Evolutionary conservation across 1,140 invertebrate species (phyloP).

Genomic region (Ceratoteleas bidentatus): DNA sequence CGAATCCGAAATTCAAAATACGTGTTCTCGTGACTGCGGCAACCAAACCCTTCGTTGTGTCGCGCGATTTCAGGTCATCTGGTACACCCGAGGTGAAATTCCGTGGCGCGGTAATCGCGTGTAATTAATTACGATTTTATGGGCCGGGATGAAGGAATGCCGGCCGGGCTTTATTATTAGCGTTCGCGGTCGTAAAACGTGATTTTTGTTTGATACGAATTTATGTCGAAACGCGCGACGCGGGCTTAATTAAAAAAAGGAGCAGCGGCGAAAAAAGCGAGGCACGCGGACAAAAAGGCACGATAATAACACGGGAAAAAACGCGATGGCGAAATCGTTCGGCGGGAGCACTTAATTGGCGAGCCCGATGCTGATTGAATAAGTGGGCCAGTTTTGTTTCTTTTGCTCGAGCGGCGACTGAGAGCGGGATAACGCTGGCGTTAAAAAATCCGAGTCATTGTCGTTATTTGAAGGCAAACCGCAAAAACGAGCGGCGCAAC

Average conservation of each 20-base stretch:
- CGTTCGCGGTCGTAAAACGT: slow-evolving; percentile 29
- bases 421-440: slow-evolving; percentile 1
- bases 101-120: slow-evolving; percentile 13
- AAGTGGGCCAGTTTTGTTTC: slow-evolving; percentile 49
- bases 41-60: too few species aligned
- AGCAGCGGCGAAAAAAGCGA: not conserved
- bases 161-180: slow-evolving; percentile 31
- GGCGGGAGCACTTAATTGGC: slow-evolving; percentile 48
- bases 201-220: slow-evolving; percentile 30
- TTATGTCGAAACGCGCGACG: slow-evolving; percentile 11
- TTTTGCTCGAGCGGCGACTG: slow-evolving; percentile 16
- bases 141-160: slow-evolving; percentile 23
- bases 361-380: slow-evolving; percentile 49
- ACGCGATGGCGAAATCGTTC: slow-evolving; percentile 20
- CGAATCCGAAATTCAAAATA: too few species aligned
- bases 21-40: too few species aligned
- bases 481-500: slow-evolving; percentile 48
- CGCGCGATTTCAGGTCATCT: slow-evolving; percentile 7
- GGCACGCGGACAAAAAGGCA: too few species aligned
- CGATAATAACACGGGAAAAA: slow-evolving; percentile 10
- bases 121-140: slow-evolving; percentile 50
- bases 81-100: slow-evolving; percentile 10
- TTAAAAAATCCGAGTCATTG: slow-evolving; percentile 63
- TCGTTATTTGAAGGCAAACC: slow-evolving; percentile 63
- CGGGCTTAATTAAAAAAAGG: slow-evolving; percentile 18